A percentile compares a stretch with the other conserved stretches of the same genome.
Evolutionary conservation across 2,113 vertebrate genomes (phyloP).

Genomic region (Cebus imitator): DNA sequence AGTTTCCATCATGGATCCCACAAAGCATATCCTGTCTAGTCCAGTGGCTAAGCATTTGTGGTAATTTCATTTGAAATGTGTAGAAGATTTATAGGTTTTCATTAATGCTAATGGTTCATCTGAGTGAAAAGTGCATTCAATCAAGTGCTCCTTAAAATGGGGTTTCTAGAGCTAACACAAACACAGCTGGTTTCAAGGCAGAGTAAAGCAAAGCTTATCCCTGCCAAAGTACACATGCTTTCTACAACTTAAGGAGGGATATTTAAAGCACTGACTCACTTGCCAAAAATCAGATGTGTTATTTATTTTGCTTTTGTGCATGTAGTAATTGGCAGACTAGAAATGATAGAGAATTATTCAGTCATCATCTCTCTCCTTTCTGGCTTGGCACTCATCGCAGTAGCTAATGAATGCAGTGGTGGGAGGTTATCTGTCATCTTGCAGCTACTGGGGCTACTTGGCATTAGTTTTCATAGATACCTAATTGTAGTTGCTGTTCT

Average conservation of each 20-base stretch:
- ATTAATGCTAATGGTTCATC: slow-evolving; percentile 41
- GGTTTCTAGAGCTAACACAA: slow-evolving; percentile 35
- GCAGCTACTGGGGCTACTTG: neutral
- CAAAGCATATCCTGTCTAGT: slow-evolving; percentile 6
- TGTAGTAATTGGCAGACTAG: neutral
- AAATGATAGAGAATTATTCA: neutral
- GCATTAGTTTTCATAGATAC: neutral
- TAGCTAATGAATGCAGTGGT: neutral
- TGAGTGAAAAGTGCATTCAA: slow-evolving; percentile 37
- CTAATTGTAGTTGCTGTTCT: slow-evolving; percentile 32
- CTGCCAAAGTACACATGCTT: slow-evolving; percentile 39
- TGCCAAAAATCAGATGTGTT: slow-evolving; percentile 1
- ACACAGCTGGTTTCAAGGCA: slow-evolving; percentile 16
- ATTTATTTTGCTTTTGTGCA: slow-evolving; percentile 45
- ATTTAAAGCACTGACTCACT: slow-evolving; percentile 3
- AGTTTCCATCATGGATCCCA: neutral
- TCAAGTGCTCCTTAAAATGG: slow-evolving; percentile 11
- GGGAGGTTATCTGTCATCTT: neutral
- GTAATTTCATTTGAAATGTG: slow-evolving; percentile 24
- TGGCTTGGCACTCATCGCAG: neutral
- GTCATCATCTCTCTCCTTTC: neutral
- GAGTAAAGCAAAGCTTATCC: neutral
- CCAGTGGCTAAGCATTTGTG: neutral
- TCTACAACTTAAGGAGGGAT: neutral
- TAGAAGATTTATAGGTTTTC: slow-evolving; percentile 47